A percentile compares a stretch with the other conserved stretches of the same genome.
phyloP scores from a whole-genome alignment of 2,888 invertebrate genomes.

The Xestobium rufovillosum region DNA sequence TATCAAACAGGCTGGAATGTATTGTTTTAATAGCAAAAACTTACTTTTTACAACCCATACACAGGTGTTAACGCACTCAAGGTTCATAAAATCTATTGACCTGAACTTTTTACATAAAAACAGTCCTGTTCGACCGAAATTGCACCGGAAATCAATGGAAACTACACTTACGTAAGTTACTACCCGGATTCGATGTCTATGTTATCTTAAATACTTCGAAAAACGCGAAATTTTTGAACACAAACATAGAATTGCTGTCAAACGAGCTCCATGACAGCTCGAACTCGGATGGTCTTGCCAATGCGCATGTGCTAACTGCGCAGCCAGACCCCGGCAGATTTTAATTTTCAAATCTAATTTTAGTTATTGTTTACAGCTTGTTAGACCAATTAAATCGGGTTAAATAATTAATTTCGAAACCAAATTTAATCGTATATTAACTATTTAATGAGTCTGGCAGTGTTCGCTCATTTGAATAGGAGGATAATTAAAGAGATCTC shows the following conservation, averaged over 20 bases:
- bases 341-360: constrained; percentile 4
- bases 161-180: constrained; percentile 31
- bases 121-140: too few species aligned
- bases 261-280: constrained; percentile 41
- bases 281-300: constrained; percentile 28
- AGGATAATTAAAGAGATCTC: too few species aligned
- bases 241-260: constrained; percentile 40
- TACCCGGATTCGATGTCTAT: constrained; percentile 31
- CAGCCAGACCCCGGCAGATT: constrained; percentile 13
- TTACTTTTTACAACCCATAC: too few species aligned
- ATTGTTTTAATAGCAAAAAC: too few species aligned
- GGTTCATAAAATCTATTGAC: too few species aligned
- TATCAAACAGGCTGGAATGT: too few species aligned
- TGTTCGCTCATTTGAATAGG: too few species aligned
- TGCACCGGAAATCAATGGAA: constrained; percentile 22
- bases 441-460: too few species aligned
- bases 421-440: too few species aligned
- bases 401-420: neutral
- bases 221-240: constrained; percentile 39
- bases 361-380: constrained; percentile 1
- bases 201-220: constrained; percentile 35
- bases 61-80: too few species aligned
- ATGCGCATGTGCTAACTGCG: constrained; percentile 25
- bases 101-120: too few species aligned
- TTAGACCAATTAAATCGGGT: neutral